Evolutionary conservation across 2,888 invertebrate species (phyloP).

Genomic region (Venustoraphidia nigricollis): DNA sequence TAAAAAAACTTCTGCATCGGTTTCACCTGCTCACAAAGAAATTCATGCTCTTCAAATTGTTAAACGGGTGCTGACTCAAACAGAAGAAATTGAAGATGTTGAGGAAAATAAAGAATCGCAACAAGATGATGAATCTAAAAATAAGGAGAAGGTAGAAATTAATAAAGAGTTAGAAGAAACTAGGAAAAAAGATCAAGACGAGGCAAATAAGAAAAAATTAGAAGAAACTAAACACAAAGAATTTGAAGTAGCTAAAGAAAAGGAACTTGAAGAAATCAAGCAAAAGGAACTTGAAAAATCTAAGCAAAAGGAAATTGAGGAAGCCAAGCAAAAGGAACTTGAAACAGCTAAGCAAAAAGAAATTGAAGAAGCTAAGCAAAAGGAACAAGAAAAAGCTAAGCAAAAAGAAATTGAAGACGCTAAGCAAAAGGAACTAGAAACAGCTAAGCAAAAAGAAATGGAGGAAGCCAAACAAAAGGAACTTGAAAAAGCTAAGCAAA

Average conservation of each 20-base stretch:
- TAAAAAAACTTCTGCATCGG: no score
- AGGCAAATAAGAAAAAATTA: constrained; percentile 8
- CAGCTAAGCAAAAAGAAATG: no score
- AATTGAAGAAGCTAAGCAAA: no score
- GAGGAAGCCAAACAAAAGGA: constrained; percentile 1
- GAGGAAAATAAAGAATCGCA: not conserved
- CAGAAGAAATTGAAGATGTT: not conserved
- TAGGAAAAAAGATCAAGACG: constrained; percentile 8
- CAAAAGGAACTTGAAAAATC: constrained; percentile 6
- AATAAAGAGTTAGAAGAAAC: constrained; percentile 9
- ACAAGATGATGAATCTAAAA: no score
- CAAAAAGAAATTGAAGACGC: no score
- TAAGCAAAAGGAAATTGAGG: not conserved
- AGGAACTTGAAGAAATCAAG: constrained; percentile 9
- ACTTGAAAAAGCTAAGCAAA: constrained; percentile 9
- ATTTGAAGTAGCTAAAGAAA: no score
- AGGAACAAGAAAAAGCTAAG: no score
- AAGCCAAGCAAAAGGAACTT: no score
- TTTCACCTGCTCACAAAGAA: not conserved
- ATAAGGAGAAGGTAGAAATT: constrained; percentile 9
- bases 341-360: no score
- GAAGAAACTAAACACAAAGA: constrained; percentile 8
- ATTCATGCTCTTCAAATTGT: constrained; percentile 6
- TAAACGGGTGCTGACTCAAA: constrained; percentile 7
- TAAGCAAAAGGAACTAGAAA: no score